These are phyloP conservation scores for Crioceris asparagi DNA, from an alignment of 2,888 invertebrate genomes.

Conservation along the genomic window DNA sequence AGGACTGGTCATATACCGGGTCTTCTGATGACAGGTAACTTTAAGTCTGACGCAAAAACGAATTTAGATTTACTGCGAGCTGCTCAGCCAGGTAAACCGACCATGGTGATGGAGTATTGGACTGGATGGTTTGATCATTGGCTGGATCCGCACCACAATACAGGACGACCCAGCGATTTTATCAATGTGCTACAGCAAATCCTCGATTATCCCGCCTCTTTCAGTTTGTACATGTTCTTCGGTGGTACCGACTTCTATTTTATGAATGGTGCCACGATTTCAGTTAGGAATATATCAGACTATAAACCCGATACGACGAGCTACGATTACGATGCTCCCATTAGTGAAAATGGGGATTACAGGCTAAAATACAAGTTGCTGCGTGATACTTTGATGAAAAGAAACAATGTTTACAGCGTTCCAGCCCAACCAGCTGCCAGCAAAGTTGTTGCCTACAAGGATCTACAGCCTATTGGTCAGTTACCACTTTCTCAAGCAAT, in stretches of 20 bases:
- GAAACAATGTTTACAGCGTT: conserved; percentile 27
- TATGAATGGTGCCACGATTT: conserved; percentile 8
- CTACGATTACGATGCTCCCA: conserved; percentile 68
- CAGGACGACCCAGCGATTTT: conserved; percentile 21
- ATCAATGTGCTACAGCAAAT: conserved; percentile 25
- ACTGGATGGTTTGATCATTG: conserved; percentile 53
- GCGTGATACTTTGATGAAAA: conserved; percentile 40
- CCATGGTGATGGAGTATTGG: conserved; percentile 52
- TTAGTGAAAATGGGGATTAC: conserved; percentile 80
- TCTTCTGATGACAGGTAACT: conserved; percentile 43
- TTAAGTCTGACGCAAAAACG: conserved; percentile 33
- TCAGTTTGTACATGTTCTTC: conserved; percentile 87
- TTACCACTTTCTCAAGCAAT: conserved; percentile 5
- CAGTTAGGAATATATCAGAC: conserved; percentile 26
- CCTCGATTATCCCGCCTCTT: conserved; percentile 37
- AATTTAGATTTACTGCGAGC: conserved; percentile 36
- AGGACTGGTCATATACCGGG: conserved; percentile 21
- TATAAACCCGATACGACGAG: conserved; percentile 28
- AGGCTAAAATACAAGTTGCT: conserved; percentile 58
- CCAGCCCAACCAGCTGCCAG: conserved; percentile 30
- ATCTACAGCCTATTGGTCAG: conserved; percentile 13
- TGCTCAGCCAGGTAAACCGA: conserved; percentile 42
- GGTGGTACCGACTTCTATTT: conserved; percentile 29
- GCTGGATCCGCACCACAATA: conserved; percentile 32
- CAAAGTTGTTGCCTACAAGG: conserved; percentile 29